Conservation (phyloP, 2,888 invertebrate species). For the Leucania comma region DNA sequence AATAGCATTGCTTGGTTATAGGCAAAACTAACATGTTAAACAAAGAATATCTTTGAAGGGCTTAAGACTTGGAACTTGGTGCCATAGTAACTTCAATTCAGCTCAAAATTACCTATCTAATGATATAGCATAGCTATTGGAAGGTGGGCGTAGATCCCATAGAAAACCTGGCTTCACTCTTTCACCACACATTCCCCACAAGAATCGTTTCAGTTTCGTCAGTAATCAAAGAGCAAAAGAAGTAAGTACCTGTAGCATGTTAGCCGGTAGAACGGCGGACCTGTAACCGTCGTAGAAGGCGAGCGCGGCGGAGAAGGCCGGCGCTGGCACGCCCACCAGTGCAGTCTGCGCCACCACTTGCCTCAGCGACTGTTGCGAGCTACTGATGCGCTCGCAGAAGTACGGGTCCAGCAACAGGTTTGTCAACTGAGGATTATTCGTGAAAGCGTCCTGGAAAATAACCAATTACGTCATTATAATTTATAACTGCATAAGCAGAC, state of each 20-base stretch:
- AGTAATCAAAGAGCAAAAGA: background rate
- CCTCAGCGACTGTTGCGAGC: slow-evolving; percentile 96
- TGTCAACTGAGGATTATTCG: slow-evolving; percentile 95
- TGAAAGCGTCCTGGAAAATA: slow-evolving; percentile 94
- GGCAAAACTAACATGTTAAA: too few species aligned
- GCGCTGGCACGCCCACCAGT: slow-evolving; percentile 97
- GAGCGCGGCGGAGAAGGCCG: slow-evolving; percentile 97
- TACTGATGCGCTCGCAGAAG: slow-evolving; percentile 96
- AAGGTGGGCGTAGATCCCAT: too few species aligned
- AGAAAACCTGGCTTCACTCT: background rate
- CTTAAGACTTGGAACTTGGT: too few species aligned
- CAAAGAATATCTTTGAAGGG: too few species aligned
- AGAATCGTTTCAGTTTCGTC: background rate
- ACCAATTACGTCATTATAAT: background rate
- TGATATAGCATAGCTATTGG: too few species aligned
- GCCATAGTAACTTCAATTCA: too few species aligned
- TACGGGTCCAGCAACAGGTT: slow-evolving; percentile 98
- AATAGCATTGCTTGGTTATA: too few species aligned
- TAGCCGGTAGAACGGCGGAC: slow-evolving; percentile 96
- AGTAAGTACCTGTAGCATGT: slow-evolving; percentile 95
- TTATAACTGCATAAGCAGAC: background rate
- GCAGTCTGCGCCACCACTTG: slow-evolving; percentile 94
- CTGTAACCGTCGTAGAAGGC: slow-evolving; percentile 99
- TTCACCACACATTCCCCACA: background rate
- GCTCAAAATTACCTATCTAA: too few species aligned